These are phyloP conservation scores for Euwallacea similis DNA, from an alignment of 1,140 invertebrate genomes.

Conservation along the genomic window DNA sequence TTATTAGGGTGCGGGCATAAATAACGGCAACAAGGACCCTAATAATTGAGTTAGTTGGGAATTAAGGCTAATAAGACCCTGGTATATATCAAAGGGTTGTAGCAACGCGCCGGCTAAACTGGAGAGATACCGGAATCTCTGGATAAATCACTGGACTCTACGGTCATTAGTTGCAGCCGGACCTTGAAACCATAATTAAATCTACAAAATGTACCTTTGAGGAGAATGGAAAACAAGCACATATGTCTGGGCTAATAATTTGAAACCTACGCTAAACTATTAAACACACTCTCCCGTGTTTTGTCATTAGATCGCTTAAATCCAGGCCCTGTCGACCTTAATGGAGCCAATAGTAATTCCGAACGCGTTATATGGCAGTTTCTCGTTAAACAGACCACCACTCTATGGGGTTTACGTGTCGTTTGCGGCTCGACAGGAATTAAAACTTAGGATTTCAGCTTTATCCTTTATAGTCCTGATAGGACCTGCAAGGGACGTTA, in stretches of 20 bases:
- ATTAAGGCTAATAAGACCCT: constrained; percentile 46
- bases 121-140: constrained; percentile 48
- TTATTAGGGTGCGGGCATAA: neutral
- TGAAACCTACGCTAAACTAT: neutral
- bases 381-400: constrained; percentile 52
- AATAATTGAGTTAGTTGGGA: constrained; percentile 19
- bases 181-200: constrained; percentile 12
- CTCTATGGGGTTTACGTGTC: constrained; percentile 52
- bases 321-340: constrained; percentile 49
- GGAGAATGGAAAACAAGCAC: too few species aligned
- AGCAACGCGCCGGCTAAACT: constrained; percentile 44
- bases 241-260: neutral
- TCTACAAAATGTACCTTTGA: too few species aligned
- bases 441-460: constrained; percentile 51
- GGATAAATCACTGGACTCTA: constrained; percentile 54
- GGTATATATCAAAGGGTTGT: constrained; percentile 49
- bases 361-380: constrained; percentile 51
- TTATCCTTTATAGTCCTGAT: constrained; percentile 40
- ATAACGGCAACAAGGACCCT: constrained; percentile 1
- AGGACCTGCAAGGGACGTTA: constrained; percentile 15
- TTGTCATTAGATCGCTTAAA: constrained; percentile 40
- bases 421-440: constrained; percentile 51
- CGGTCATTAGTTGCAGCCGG: constrained; percentile 53
- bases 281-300: neutral
- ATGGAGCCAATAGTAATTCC: constrained; percentile 51